These are phyloP conservation scores for Brachymystax lenok DNA, from an alignment of 2,797 vertebrate genomes.

Conservation along the genomic window DNA sequence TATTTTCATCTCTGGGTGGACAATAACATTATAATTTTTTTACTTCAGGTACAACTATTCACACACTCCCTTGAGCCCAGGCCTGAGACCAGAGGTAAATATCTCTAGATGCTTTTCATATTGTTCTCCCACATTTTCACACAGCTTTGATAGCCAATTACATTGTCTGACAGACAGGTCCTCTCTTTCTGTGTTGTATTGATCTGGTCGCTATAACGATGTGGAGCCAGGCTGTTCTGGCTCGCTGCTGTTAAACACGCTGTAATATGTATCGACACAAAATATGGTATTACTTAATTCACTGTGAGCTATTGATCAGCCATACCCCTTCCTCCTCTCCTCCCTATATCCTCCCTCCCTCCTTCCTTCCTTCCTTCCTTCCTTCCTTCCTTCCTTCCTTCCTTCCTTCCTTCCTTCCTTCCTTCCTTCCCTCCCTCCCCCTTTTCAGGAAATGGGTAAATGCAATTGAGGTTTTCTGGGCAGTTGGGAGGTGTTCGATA, in stretches of 20 bases:
- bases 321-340: constrained; percentile 24
- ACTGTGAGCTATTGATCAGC: constrained; percentile 60
- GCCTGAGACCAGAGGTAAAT: too few relatives aligned
- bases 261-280: constrained; percentile 60
- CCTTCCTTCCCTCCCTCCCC: neutral
- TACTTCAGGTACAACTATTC: too few relatives aligned
- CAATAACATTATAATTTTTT: too few relatives aligned
- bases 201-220: constrained; percentile 39
- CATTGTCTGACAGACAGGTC: constrained; percentile 31
- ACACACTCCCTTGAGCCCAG: too few relatives aligned
- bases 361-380: neutral
- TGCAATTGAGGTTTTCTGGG: constrained; percentile 21
- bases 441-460: constrained; percentile 18
- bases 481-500: constrained; percentile 39
- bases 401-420: neutral
- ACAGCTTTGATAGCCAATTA: constrained; percentile 43
- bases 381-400: too few relatives aligned
- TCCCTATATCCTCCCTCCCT: neutral
- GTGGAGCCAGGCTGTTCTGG: constrained; percentile 32
- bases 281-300: constrained; percentile 66
- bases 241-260: constrained; percentile 50
- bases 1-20: too few relatives aligned
- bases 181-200: constrained; percentile 42
- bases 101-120: too few relatives aligned
- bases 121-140: neutral